phyloP scores from a whole-genome alignment of 2,113 vertebrate genomes.

The Chitala chitala region DNA sequence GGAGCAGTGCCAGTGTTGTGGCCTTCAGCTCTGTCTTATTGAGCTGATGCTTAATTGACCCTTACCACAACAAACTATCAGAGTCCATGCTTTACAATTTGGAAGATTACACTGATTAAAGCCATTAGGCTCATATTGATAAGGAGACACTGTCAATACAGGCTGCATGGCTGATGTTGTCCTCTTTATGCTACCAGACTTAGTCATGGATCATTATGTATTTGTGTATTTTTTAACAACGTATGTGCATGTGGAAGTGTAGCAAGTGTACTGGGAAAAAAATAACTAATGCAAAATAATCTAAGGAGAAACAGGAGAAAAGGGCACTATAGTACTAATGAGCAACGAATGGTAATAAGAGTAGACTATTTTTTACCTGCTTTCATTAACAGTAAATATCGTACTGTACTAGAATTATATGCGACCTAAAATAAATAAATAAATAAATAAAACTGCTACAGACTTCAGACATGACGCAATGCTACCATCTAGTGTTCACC shows the following conservation, averaged over 20 bases:
- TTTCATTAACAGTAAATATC: too few species aligned
- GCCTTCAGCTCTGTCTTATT: background rate
- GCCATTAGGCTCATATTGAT: constrained; percentile 37
- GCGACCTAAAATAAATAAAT: too few species aligned
- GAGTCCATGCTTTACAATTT: constrained; percentile 8
- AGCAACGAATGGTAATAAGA: too few species aligned
- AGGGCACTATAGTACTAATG: too few species aligned
- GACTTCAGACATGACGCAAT: too few species aligned
- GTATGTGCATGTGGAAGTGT: constrained; percentile 26
- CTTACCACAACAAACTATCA: constrained; percentile 17
- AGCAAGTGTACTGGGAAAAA: too few species aligned
- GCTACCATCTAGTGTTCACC: background rate
- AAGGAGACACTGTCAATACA: constrained; percentile 28
- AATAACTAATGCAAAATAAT: background rate
- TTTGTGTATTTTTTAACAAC: background rate
- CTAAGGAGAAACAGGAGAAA: background rate
- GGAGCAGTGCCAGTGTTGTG: background rate
- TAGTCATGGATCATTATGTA: background rate
- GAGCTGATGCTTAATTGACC: constrained; percentile 20
- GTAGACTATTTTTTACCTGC: too few species aligned
- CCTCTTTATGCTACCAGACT: constrained; percentile 32
- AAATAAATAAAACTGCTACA: too few species aligned
- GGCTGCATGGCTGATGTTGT: constrained; percentile 24
- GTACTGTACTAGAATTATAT: too few species aligned
- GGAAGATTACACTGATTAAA: constrained; percentile 34